A percentile compares a stretch with the other conserved stretches of the same genome.
These are phyloP conservation scores for Onychomys torridus DNA, from an alignment of 2,797 vertebrate genomes.

Conservation along the genomic window DNA sequence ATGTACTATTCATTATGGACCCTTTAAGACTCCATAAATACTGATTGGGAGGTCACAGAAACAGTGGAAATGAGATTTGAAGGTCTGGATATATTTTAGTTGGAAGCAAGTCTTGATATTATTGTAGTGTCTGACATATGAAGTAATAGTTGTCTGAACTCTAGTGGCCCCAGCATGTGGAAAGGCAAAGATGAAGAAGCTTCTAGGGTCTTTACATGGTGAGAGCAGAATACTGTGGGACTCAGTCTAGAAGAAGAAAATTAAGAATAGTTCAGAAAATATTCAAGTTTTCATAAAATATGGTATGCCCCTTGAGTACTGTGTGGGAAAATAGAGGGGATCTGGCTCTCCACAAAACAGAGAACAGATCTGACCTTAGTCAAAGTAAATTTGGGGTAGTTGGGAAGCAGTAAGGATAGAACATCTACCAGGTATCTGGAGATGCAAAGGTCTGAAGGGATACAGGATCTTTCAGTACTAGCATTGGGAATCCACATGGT, in stretches of 20 bases:
- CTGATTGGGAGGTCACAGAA: slow-evolving; percentile 53
- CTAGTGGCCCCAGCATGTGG: not conserved
- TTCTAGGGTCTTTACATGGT: slow-evolving; percentile 29
- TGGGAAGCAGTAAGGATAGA: not conserved
- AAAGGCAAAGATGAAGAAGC: slow-evolving; percentile 7
- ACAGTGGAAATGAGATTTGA: slow-evolving; percentile 51
- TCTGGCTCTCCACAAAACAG: not conserved
- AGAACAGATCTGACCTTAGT: not conserved
- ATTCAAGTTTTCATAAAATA: not conserved
- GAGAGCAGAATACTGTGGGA: not conserved
- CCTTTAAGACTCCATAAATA: slow-evolving; percentile 55
- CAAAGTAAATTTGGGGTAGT: not conserved
- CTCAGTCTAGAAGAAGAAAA: not conserved
- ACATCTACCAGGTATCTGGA: not conserved
- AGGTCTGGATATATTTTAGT: slow-evolving; percentile 47
- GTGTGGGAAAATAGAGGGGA: not conserved
- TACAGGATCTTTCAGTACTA: not conserved
- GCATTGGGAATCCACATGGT: not conserved
- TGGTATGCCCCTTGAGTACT: not conserved
- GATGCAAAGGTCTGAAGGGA: not conserved
- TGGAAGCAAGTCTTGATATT: slow-evolving; percentile 51
- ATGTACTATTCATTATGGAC: not conserved
- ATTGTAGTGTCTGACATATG: slow-evolving; percentile 54
- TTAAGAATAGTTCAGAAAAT: not conserved
- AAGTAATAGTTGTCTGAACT: slow-evolving; percentile 40